Evolutionary conservation across 2,113 vertebrate species (phyloP).

Genomic region (Aspiorhynchus laticeps): DNA sequence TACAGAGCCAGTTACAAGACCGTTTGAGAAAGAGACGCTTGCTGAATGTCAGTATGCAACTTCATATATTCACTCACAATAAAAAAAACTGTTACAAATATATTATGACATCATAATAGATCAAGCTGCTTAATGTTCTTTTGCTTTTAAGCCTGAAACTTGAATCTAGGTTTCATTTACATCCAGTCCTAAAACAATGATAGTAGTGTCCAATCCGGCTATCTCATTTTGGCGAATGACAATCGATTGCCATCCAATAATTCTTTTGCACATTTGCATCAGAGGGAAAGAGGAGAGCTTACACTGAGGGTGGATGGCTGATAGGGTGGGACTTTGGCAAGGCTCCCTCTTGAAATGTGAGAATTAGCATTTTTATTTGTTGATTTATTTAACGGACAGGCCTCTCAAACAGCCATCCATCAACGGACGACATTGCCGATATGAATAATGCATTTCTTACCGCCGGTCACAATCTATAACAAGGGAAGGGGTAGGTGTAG

Average conservation of each 20-base stretch:
- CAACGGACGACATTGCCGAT: slow-evolving; percentile 77
- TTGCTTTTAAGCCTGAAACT: slow-evolving; percentile 39
- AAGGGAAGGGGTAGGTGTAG: slow-evolving; percentile 64
- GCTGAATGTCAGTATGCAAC: background rate
- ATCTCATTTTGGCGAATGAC: slow-evolving; percentile 13
- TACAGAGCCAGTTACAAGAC: background rate
- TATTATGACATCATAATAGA: background rate
- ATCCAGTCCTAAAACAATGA: background rate
- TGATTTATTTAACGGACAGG: slow-evolving; percentile 86
- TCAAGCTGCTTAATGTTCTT: slow-evolving; percentile 19
- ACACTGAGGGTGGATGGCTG: slow-evolving; percentile 55
- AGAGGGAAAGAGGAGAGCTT: slow-evolving; percentile 56
- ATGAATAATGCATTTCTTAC: slow-evolving; percentile 84
- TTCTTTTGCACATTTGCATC: slow-evolving; percentile 35
- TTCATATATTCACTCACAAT: background rate
- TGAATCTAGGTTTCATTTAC: slow-evolving; percentile 21
- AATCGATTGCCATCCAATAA: slow-evolving; percentile 18
- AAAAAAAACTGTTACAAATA: slow-evolving; percentile 4
- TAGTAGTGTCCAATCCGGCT: slow-evolving; percentile 1
- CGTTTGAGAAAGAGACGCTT: background rate
- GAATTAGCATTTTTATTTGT: slow-evolving; percentile 87
- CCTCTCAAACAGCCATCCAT: slow-evolving; percentile 84
- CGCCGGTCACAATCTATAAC: slow-evolving; percentile 81
- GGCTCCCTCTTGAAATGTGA: slow-evolving; percentile 79
- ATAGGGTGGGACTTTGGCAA: slow-evolving; percentile 73